Evolutionary conservation across 2,888 invertebrate genomes (phyloP), one percentile per base, ranked within the genome.

Genomic region (Stramonita haemastoma): DNA sequence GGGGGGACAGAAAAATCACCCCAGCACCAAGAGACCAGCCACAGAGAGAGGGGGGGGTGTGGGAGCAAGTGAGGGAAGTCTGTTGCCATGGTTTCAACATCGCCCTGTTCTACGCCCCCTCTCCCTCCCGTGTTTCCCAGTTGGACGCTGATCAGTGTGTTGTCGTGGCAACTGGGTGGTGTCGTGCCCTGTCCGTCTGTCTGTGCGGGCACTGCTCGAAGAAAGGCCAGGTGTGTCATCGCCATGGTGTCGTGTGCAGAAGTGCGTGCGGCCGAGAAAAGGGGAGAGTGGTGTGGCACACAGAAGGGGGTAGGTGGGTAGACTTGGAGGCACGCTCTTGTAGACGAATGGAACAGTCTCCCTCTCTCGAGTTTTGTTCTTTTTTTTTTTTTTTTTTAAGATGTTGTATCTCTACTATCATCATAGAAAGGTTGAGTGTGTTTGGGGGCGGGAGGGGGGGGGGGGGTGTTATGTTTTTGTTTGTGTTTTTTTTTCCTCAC

Each of bases 21-120:
- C n/a, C 60, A 29, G 66, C 86, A 86, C 86, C 86, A 60, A 60
- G 86, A 84, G 84, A 84, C 57, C 84, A 57, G 84, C 19, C 19
- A 84, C 29, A 84, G 29, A 17, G 26, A 46, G 29, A 57, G 84
- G 29, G 13, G 0, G 57, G 29, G 56, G 15, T 84, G 85, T 57
- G 0, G 22, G 87, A 87, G 87, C 36, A 46, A 70, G 34, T 34
- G 66, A 66, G 70, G 66, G 17, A n/a, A 34, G 70, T 17, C 22
- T 70, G 86, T 66, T 29, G 15, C 2, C 26, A 34, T 22, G 1
- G n/a, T 22, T 32, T 15, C 26, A n/a, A 1, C n/a, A 1, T 29
- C 77, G 15, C 32, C 32, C 77, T n/a, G n/a, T n/a, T 13, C 77
- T 22, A 11, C 6, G 77, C 29, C 57, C 57, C 57, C 57, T 60